A percentile compares a stretch with the other conserved stretches of the same genome.
Evolutionary conservation across 2,888 invertebrate species (phyloP).

Genomic region (Cephus pulcher): DNA sequence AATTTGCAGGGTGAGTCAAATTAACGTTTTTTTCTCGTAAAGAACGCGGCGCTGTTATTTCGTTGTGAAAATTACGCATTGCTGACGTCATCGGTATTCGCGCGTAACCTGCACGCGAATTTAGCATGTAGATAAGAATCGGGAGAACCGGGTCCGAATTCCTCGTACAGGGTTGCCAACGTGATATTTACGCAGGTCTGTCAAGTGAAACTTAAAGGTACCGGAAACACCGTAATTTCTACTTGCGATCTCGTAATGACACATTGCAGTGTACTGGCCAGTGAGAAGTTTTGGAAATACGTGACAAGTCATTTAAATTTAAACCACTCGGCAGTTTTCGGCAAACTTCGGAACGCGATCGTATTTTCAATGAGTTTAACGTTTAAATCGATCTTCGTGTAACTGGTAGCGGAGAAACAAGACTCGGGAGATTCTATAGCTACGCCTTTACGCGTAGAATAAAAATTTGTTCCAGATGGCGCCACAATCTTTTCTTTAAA

Average conservation of each 20-base stretch:
- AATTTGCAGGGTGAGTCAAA: not conserved
- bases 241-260: not conserved
- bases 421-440: not conserved
- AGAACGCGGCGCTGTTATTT: not conserved
- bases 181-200: not conserved
- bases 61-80: not conserved
- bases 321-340: not conserved
- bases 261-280: not conserved
- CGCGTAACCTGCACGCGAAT: not conserved
- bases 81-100: not conserved
- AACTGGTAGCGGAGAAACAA: not conserved
- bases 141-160: not conserved
- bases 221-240: not conserved
- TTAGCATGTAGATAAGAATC: not conserved
- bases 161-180: not conserved
- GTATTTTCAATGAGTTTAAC: not conserved
- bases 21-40: not conserved
- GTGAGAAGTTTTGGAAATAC: not conserved
- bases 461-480: conserved; percentile 33
- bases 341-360: not conserved
- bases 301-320: not conserved
- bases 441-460: not conserved
- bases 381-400: not conserved
- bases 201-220: not conserved
- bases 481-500: conserved; percentile 38